Evolutionary conservation across 1,140 invertebrate genomes (phyloP).

Genomic region (Artemia franciscana): DNA sequence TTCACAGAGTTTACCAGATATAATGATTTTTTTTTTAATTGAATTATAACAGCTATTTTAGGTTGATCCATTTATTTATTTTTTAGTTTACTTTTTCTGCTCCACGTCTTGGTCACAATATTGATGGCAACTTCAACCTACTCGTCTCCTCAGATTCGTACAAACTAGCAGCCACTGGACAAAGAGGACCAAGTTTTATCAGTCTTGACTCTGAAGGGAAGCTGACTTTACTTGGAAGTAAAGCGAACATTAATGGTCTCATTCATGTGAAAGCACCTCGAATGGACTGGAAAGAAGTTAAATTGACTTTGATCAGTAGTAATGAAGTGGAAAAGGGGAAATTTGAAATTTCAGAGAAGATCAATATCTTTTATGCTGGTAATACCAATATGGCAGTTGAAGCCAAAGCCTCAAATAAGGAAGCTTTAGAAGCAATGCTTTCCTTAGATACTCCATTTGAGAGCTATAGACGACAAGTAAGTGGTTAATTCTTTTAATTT

Average conservation of each 20-base stretch:
- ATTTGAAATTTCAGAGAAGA: slow-evolving; percentile 5
- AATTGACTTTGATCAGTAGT: not conserved
- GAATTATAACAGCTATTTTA: no score
- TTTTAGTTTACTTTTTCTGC: not conserved
- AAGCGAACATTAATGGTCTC: slow-evolving; percentile 4
- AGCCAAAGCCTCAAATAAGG: not conserved
- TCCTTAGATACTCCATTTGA: slow-evolving; percentile 7
- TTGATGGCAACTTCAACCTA: slow-evolving; percentile 3
- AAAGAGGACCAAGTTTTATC: slow-evolving; percentile 3
- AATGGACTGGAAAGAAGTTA: slow-evolving; percentile 5
- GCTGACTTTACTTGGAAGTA: not conserved
- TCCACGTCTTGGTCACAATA: slow-evolving; percentile 6
- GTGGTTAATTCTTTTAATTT: no score
- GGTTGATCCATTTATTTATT: no score
- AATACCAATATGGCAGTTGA: slow-evolving; percentile 4
- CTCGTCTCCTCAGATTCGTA: slow-evolving; percentile 4
- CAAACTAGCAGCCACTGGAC: slow-evolving; percentile 1
- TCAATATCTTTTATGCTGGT: slow-evolving; percentile 3
- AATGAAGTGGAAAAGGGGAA: not conserved
- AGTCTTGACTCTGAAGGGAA: slow-evolving; percentile 6
- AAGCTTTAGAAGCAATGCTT: not conserved
- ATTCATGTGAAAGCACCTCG: slow-evolving; percentile 8
- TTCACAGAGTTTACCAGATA: no score
- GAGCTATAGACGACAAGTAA: slow-evolving; percentile 1
- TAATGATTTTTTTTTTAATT: no score